Evolutionary conservation across 2,113 vertebrate genomes (phyloP), one percentile per base, ranked within the genome.

Genomic region (Sakesphorus luctuosus): DNA sequence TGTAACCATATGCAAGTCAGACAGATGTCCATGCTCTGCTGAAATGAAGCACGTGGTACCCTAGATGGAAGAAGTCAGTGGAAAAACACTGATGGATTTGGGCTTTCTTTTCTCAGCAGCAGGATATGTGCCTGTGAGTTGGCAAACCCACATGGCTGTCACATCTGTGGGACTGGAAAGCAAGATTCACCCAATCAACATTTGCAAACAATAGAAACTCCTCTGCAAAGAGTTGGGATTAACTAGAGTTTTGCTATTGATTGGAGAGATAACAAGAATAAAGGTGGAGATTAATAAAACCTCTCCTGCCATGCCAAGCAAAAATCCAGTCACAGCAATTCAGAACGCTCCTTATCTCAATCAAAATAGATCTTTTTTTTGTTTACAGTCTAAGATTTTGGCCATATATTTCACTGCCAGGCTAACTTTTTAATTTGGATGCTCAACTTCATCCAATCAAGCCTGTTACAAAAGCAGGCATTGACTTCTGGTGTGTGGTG

Each of bases 11-110:
- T 23, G 5, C n/a, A 74, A 46, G 31, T 58, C 67, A 82, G 35
- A 53, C 17, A 53, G 33, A 23, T 21, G 23, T 8, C 68, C 56
- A 38, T 18, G 18, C 23, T 6, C 28, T 62, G 36, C 44, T 81
- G 52, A 63, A 55, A 28, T 0, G 2, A 35, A 68, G 69, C 33
- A 5, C 0, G 0, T 17, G 23, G 24, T 36, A 49, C 18, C 18
- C 35, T n/a, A 29, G 40, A 31, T 85, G n/a, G 58, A 44, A 75
- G 33, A 44, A 46, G 21, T 2, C 31, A 55, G 35, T 31, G 58
- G 47, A 80, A 92, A 71, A 62, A 33, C 63, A 76, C 49, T 36
- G 17, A 8, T 13, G 33, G 43, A 29, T 55, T 11, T 3, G 1
- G 47, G 17, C 16, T 82, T 89, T 65, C 29, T 38, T 55, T 53